Conservation (phyloP, 2,888 invertebrate species). For the Xestia xanthographa region DNA sequence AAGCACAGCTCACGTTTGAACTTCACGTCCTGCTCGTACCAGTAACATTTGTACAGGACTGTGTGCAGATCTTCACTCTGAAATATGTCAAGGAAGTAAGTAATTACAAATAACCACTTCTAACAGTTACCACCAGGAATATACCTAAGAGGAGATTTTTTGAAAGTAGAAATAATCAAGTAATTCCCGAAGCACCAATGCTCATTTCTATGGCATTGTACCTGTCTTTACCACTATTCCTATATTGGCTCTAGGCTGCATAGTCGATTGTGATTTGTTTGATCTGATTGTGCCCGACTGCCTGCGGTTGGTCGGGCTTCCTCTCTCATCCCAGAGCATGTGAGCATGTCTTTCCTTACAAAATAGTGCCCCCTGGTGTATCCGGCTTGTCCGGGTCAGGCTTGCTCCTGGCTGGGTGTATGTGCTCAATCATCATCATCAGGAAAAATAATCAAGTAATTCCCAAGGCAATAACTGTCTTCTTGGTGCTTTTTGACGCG, state of each 20-base stretch:
- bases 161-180: neutral
- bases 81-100: constrained; percentile 36
- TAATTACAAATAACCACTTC: neutral
- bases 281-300: no score
- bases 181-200: neutral
- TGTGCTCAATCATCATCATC: no score
- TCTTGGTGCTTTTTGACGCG: neutral
- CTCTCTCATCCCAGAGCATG: no score
- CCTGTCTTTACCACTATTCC: no score
- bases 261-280: no score
- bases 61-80: constrained; percentile 85
- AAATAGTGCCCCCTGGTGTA: no score
- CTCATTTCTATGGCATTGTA: no score
- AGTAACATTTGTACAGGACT: constrained; percentile 87
- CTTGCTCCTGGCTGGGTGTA: no score
- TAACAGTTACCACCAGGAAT: neutral
- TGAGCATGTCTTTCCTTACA: no score
- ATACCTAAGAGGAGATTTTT: neutral
- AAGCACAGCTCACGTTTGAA: constrained; percentile 86
- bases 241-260: no score
- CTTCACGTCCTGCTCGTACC: constrained; percentile 87
- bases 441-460: neutral
- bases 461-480: neutral
- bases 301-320: no score
- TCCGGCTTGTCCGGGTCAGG: no score